Conservation (phyloP, 1,140 invertebrate genomes). For the Drosophila quadrilineata region DNA sequence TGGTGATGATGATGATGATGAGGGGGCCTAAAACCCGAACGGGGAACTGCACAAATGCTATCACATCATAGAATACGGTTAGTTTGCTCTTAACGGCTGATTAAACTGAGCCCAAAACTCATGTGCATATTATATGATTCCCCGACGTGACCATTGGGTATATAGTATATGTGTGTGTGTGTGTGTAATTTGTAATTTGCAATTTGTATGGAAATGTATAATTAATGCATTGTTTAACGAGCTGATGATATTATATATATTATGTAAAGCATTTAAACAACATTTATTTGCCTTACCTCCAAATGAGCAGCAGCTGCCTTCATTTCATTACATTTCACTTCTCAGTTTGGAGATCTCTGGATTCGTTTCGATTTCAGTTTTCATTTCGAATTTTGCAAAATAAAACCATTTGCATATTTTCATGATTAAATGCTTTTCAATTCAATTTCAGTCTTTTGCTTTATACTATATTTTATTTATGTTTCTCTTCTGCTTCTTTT, state of each 20-base stretch:
- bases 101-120: constrained; percentile 56
- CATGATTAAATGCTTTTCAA: constrained; percentile 72
- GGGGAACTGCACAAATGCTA: constrained; percentile 41
- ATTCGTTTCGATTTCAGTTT: background rate
- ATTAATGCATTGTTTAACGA: constrained; percentile 58
- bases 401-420: constrained; percentile 69
- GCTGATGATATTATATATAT: constrained; percentile 45
- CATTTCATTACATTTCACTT: constrained; percentile 1
- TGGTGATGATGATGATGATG: too few species aligned
- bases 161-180: background rate
- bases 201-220: constrained; percentile 58
- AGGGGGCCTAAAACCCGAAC: too few species aligned
- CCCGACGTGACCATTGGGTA: too few species aligned
- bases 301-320: background rate
- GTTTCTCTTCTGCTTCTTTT: constrained; percentile 12
- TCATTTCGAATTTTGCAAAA: constrained; percentile 9
- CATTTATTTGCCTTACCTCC: constrained; percentile 59
- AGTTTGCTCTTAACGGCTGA: constrained; percentile 49
- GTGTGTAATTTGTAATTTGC: constrained; percentile 27
- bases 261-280: constrained; percentile 64
- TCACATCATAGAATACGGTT: constrained; percentile 38
- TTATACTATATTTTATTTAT: constrained; percentile 2
- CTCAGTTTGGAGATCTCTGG: background rate
- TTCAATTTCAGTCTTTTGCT: too few species aligned
- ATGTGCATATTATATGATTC: constrained; percentile 21